Evolutionary conservation across 2,888 invertebrate species (phyloP), one percentile per base, ranked within the genome.

Genomic region (Halictus quadricinctus): DNA sequence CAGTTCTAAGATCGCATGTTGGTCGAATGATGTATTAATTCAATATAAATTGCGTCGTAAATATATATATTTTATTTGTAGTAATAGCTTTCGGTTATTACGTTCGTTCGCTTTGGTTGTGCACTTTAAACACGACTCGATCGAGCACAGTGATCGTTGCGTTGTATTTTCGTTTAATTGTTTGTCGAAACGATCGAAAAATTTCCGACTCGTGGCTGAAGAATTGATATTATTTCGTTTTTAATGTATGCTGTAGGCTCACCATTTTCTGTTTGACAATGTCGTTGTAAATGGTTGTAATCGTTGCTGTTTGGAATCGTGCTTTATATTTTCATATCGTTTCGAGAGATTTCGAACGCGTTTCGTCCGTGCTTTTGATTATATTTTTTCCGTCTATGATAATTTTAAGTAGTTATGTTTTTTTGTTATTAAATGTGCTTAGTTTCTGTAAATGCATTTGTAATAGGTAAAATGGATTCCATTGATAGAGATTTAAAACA

Each of bases 391-490:
- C n/a, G 12, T 70, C n/a, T 29, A 43, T 18, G 64, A 18, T 76
- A 70, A 36, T 36, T 36, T 50, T 46, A 54, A 77, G 66, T 50
- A 29, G 50, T 80, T 54, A 64, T 64, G 41, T 72, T 86, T 64
- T 74, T 74, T 54, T 54, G 18, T 83, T 13, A 36, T 54, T 15
- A 50, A 64, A 70, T 72, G 58, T 60, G 81, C 72, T 80, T 83
- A 75, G 78, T 87, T 81, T 81, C 73, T 72, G 60, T 80, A 79
- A 70, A 50, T 84, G 54, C 76, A 84, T 83, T 74, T 89, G 78
- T 80, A 43, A 84, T 84, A 89, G 90, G 87, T 89, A 90, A 81
- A 84, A 89, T 89, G 89, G 90, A 87, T 72, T 77, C 64, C 41
- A 46, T 77, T 72, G 78, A 81, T 85, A 87, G n/a, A 74, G 64